Conservation (phyloP, 2,113 vertebrate genomes). For the Spea multiplicata region DNA sequence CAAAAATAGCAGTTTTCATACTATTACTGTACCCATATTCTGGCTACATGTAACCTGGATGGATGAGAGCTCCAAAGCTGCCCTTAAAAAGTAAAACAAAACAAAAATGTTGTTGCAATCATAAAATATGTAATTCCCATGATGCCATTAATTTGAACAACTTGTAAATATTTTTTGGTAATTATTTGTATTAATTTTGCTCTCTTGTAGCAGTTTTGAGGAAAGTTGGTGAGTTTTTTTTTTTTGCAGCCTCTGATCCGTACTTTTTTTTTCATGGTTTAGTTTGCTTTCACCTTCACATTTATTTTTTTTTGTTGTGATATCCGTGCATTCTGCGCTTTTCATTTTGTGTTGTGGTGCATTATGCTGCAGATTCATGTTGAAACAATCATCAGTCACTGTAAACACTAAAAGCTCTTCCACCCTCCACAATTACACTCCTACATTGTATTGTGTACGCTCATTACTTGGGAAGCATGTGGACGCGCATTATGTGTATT, state of each 20-base stretch:
- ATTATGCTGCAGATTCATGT: not conserved
- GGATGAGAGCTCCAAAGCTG: no score
- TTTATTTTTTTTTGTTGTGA: not conserved
- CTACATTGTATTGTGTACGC: not conserved
- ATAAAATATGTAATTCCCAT: no score
- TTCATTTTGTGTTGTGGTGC: not conserved
- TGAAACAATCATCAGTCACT: not conserved
- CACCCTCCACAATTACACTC: not conserved
- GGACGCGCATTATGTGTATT: not conserved
- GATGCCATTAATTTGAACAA: no score
- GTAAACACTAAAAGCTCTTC: no score
- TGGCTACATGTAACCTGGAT: no score
- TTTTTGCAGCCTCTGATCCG: conserved; percentile 61
- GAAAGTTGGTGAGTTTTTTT: conserved; percentile 95
- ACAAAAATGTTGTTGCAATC: no score
- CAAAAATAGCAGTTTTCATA: no score
- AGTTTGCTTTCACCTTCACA: not conserved
- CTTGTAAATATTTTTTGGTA: conserved; percentile 33
- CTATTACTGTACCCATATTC: no score
- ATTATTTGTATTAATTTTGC: conserved; percentile 66
- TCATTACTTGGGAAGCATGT: not conserved
- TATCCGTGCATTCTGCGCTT: not conserved
- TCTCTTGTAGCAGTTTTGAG: conserved; percentile 91
- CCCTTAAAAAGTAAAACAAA: no score
- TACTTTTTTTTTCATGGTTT: conserved; percentile 52